Evolutionary conservation across 2,113 vertebrate species (phyloP), one percentile per base, ranked within the genome.

Genomic region (Monarcha castaneiventris): DNA sequence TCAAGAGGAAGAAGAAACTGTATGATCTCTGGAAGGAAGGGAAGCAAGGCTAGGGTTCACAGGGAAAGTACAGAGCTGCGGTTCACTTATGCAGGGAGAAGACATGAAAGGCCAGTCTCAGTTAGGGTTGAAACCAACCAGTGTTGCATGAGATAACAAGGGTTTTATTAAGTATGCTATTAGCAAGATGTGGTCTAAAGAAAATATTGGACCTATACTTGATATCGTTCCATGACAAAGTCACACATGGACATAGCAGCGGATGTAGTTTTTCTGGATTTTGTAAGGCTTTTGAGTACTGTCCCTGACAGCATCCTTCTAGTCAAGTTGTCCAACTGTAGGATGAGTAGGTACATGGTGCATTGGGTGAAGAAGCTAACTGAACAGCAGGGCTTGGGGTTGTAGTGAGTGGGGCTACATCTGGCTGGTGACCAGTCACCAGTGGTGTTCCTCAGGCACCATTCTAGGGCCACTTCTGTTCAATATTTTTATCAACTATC

Each of bases 181-280:
- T 52, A 52, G 33, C 9, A 67, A 25, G 23, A 39, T 20, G 4
- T 26, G 16, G 5, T 52, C 39, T 46, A 52, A 74, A 75, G 37
- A 29, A 22, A 35, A 23, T 22, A 20, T 21, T 25, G 16, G 19
- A 59, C 6, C 15, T 33, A 6, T 29, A 44, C 18, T 69, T 64
- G 21, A 18, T 59, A 55, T 33, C 5, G 1, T 55, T 30, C 27
- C 37, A 4, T 63, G 8, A 26, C n/a, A 78, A 41, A 7, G 67
- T n/a, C 73, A 68, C 20, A 5, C 3, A 27, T 4, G 9, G 54
- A 35, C 27, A 44, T 15, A 25, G 35, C 7, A 19, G 29, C 0
- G 0, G 23, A 54, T 56, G 17, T 20, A 67, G 7, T 22, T 74
- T 67, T 73, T 68, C 35, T 56, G 7, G 35, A 62, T 55, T 80